phyloP scores from a whole-genome alignment of 64 coral and sea anemone genomes.

The Trachythela sp. region DNA sequence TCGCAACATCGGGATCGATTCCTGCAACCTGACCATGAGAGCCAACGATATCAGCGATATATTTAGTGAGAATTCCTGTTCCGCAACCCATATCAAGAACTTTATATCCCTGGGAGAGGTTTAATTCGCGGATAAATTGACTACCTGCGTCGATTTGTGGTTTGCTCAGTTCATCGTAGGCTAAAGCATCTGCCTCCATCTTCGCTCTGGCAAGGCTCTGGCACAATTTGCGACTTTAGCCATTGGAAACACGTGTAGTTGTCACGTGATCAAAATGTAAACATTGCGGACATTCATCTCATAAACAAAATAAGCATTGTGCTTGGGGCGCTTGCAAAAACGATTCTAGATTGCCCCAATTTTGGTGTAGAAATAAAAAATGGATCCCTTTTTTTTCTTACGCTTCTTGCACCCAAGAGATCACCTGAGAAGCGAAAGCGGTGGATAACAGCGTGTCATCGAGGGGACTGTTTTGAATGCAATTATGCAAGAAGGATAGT shows the following conservation, averaged over 20 bases:
- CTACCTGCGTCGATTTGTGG: no score
- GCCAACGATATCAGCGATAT: neutral
- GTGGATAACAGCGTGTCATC: neutral
- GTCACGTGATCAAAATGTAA: neutral
- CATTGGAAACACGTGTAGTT: neutral
- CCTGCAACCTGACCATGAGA: neutral
- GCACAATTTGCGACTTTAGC: no score
- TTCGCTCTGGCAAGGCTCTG: no score
- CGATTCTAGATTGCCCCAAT: neutral
- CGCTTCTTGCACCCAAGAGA: neutral
- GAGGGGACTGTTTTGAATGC: neutral
- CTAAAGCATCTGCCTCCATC: neutral
- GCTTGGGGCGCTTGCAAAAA: constrained; percentile 15
- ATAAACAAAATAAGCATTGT: neutral
- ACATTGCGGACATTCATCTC: neutral
- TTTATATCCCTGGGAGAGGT: no score
- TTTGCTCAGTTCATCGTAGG: neutral
- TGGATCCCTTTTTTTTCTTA: neutral
- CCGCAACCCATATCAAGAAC: neutral
- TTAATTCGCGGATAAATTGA: no score
- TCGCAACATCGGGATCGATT: neutral
- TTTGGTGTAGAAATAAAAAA: neutral
- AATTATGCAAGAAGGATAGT: constrained; percentile 2
- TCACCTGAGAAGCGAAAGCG: neutral
- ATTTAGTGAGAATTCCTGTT: neutral